Percentiles rank a stretch among this genome's conserved stretches.
These are phyloP conservation scores for Parascotia fuliginaria DNA, from an alignment of 2,888 invertebrate species.

Conservation along the genomic window DNA sequence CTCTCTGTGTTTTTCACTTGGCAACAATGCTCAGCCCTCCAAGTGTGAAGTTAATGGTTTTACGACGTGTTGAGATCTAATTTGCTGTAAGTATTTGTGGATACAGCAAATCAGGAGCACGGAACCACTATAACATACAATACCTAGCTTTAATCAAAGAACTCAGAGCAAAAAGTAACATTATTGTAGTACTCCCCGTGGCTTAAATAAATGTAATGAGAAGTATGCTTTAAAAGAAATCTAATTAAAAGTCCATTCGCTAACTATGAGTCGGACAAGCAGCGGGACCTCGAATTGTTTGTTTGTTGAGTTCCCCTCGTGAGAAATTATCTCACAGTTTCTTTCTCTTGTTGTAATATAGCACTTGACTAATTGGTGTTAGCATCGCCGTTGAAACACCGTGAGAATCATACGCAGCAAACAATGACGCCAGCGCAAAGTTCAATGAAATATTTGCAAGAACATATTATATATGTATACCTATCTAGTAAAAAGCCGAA, in stretches of 20 bases:
- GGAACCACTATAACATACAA: conserved; percentile 25
- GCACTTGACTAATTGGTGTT: conserved; percentile 60
- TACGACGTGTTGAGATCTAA: conserved; percentile 75
- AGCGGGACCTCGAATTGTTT: conserved; percentile 60
- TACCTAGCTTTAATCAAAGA: conserved; percentile 17
- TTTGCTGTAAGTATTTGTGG: conserved; percentile 65
- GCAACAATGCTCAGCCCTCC: conserved; percentile 73
- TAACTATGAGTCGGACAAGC: conserved; percentile 54
- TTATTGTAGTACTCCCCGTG: conserved; percentile 6
- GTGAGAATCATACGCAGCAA: conserved; percentile 58
- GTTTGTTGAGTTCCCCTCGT: conserved; percentile 57
- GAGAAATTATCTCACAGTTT: conserved; percentile 70
- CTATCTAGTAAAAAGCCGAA: conserved; percentile 9
- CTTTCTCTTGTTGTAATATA: conserved; percentile 62
- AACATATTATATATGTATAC: conserved; percentile 25
- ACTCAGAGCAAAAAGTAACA: conserved; percentile 15
- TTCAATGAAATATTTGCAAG: conserved; percentile 50
- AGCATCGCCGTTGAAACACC: conserved; percentile 51
- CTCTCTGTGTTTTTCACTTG: conserved; percentile 79
- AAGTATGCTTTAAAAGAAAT: conserved; percentile 37
- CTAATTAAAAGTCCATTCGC: conserved; percentile 60
- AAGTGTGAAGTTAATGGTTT: conserved; percentile 74
- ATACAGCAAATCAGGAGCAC: conserved; percentile 47
- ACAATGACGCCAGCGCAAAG: conserved; percentile 49
- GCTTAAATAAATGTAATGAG: conserved; percentile 17